phyloP scores from a whole-genome alignment of 2,113 vertebrate genomes.

The Brachyistius frenatus region DNA sequence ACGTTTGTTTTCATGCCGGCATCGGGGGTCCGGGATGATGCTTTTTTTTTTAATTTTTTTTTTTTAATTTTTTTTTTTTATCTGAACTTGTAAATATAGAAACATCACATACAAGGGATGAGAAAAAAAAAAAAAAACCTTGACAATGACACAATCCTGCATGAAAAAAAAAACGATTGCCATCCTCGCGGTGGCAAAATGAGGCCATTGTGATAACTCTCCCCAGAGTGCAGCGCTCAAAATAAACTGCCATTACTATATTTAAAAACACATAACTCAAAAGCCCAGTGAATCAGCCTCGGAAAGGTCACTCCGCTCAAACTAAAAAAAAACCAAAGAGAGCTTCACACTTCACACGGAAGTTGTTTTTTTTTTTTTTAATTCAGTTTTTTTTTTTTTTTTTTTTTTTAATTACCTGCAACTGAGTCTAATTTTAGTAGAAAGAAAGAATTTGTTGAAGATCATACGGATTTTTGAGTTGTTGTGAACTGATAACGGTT shows the following conservation, averaged over 20 bases:
- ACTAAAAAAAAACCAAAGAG: conserved; percentile 42
- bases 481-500: conserved; percentile 39
- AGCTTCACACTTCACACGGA: conserved; percentile 31
- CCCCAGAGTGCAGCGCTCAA: conserved; percentile 66
- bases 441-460: conserved; percentile 44
- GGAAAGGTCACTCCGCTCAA: conserved; percentile 63
- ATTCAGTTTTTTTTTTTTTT: conserved; percentile 28
- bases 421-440: conserved; percentile 66
- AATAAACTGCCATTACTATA: conserved; percentile 77
- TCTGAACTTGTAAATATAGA: conserved; percentile 57
- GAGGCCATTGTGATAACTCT: conserved; percentile 77
- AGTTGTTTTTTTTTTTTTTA: conserved; percentile 37
- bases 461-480: conserved; percentile 30
- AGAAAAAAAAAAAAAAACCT: conserved; percentile 34
- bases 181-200: conserved; percentile 62
- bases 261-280: conserved; percentile 76
- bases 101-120: conserved; percentile 53
- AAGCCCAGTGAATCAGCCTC: conserved; percentile 50
- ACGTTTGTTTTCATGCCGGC: conserved; percentile 27
- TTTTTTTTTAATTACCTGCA: conserved; percentile 62
- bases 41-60: conserved; percentile 29
- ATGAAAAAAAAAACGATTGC: conserved; percentile 45
- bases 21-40: conserved; percentile 35
- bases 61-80: background rate
- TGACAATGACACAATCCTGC: conserved; percentile 67